phyloP scores from a whole-genome alignment of 2,797 vertebrate species.

The Phoeniculus purpureus region DNA sequence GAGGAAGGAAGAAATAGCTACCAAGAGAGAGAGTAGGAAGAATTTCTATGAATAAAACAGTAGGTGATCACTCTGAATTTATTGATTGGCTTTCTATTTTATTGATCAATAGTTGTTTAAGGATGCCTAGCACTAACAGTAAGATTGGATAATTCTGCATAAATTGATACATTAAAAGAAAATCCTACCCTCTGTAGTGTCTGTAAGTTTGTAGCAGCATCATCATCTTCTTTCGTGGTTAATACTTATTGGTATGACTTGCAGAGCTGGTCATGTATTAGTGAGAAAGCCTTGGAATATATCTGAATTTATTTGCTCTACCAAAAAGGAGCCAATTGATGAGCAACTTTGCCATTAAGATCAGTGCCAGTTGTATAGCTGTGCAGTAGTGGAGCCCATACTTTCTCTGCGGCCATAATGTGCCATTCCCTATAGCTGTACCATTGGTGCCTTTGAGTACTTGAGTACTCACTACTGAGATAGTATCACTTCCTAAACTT shows the following conservation, averaged over 20 bases:
- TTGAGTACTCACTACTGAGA: neutral
- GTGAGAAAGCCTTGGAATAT: neutral
- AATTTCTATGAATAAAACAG: conserved; percentile 2
- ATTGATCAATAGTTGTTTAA: conserved; percentile 6
- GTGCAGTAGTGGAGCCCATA: neutral
- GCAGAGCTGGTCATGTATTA: neutral
- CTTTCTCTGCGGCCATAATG: neutral
- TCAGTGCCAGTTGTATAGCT: neutral
- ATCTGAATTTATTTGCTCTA: neutral
- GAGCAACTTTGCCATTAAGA: neutral
- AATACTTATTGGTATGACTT: neutral
- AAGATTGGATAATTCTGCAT: neutral
- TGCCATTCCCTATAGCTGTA: neutral
- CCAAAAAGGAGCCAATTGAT: neutral
- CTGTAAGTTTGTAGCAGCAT: neutral
- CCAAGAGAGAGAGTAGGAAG: neutral
- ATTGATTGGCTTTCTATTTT: conserved; percentile 17
- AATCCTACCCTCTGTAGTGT: neutral
- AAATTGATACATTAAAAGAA: neutral
- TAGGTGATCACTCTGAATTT: conserved; percentile 4
- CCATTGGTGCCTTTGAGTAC: neutral
- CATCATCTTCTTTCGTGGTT: neutral
- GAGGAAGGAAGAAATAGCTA: neutral
- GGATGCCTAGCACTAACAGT: neutral
- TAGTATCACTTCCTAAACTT: neutral